A percentile compares a stretch with the other conserved stretches of the same genome.
Conservation (phyloP, 2,113 vertebrate genomes). For the Peromyscus leucopus region DNA sequence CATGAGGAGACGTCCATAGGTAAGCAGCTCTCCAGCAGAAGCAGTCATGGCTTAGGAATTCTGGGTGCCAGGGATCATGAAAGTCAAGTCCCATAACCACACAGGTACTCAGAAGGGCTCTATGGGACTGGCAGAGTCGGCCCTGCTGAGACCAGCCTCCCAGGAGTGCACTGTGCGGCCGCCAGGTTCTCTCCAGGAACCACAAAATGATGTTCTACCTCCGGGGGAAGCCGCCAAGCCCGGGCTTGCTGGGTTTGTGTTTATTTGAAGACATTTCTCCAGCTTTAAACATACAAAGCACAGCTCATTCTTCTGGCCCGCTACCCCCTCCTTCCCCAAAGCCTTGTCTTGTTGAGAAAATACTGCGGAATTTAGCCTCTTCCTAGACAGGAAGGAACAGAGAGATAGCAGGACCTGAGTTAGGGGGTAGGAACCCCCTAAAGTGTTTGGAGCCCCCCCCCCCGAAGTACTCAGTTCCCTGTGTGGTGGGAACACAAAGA, state of each 20-base stretch:
- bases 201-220: slow-evolving; percentile 71
- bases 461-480: background rate
- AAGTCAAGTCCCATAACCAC: background rate
- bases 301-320: background rate
- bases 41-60: background rate
- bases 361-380: slow-evolving; percentile 44
- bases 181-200: slow-evolving; percentile 72
- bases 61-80: background rate
- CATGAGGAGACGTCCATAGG: slow-evolving; percentile 2
- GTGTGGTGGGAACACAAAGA: rapidly evolving
- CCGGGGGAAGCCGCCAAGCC: slow-evolving; percentile 66
- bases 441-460: background rate
- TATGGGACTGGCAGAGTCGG: background rate
- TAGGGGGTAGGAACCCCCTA: background rate
- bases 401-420: background rate
- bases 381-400: background rate
- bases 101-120: background rate
- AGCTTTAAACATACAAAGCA: slow-evolving; percentile 32
- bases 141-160: background rate
- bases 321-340: background rate
- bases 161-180: background rate
- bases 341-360: slow-evolving; percentile 34
- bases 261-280: slow-evolving; percentile 72
- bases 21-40: slow-evolving; percentile 48
- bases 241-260: slow-evolving; percentile 75